Percentiles rank a stretch among this genome's conserved stretches.
Conservation (phyloP, 2,113 vertebrate genomes). For the Falco punctatus region DNA sequence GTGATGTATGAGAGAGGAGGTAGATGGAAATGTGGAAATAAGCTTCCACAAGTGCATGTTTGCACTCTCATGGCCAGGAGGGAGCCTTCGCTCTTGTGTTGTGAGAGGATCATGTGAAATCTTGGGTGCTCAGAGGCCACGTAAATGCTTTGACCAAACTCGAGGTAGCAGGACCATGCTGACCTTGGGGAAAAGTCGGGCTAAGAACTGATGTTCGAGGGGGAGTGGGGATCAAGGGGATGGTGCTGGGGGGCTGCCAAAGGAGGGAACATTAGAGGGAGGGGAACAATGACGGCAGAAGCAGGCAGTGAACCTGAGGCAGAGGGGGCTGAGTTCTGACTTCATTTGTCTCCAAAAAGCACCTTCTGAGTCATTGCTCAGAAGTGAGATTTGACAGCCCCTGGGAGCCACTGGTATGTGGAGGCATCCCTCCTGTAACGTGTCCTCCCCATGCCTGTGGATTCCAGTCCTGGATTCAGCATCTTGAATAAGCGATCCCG, state of each 20-base stretch:
- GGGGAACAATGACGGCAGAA: accelerated
- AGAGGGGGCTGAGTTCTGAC: not conserved
- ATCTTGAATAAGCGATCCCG: not conserved
- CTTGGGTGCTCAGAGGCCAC: not conserved
- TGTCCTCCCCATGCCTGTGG: not conserved
- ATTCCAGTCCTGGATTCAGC: not conserved
- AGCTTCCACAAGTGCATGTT: not conserved
- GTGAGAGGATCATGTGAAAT: not conserved
- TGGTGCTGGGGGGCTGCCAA: not conserved
- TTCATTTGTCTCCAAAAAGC: not conserved
- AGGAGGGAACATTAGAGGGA: not conserved
- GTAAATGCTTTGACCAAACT: not conserved
- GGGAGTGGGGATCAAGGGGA: not conserved
- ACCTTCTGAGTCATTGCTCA: not conserved
- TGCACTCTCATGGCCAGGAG: not conserved
- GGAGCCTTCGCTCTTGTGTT: accelerated
- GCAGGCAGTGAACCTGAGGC: accelerated
- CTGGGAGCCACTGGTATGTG: accelerated
- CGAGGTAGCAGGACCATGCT: not conserved
- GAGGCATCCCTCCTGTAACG: not conserved
- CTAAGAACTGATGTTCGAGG: accelerated
- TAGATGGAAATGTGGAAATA: not conserved
- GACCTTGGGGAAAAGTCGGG: not conserved
- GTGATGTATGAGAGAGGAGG: not conserved
- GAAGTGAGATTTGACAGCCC: not conserved